Evolutionary conservation across 2,113 vertebrate genomes (phyloP), one percentile per base, ranked within the genome.

Genomic region (Prietella phreatophila): DNA sequence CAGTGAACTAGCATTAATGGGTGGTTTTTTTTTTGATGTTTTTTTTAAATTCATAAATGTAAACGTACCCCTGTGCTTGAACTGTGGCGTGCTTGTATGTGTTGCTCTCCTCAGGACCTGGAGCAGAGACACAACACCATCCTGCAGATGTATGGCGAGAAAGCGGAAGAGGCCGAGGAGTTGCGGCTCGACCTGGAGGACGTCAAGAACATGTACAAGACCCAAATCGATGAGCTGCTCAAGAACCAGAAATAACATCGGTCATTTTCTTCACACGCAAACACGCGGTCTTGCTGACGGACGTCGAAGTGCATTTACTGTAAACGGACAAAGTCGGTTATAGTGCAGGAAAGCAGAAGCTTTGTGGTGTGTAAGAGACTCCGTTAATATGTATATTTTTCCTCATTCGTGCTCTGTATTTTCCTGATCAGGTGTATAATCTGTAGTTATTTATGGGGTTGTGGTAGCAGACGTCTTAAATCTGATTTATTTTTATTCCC

Each of bases 61-160:
- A 7, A 2, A 27, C 13, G 9, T 47, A 22, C 0, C 69, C 17
- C 69, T 25, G 71, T 36, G 36, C 36, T 36, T 36, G 15, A 79
- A 42, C 3, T 19, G 76, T 30, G 30, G 22, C 6, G 47, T 6
- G 11, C 10, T 17, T 36, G 53, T 25, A 14, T 20, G 9, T 9
- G n/a, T 25, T 67, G 1, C 6, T n/a, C 2, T 36, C 2, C 19
- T 33, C 93, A 99, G 98, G 98, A 99, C 88, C 93, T 99, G 95
- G 97, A 99, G 94, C 98, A 99, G 88, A 96, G 98, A 67, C 98
- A 99, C 94, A 99, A 99, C 94, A 99, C 98, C 55, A 99, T 99
- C 90, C 96, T 99, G 82, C 98, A 99, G 94, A 99, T 99, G 98
- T 99, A 99, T 55, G 98, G 98, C 73, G 98, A 99, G 92, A 99